Base-by-base conservation (phyloP, 2,888 invertebrate species). In the Chymomyza fuscimana region DNA sequence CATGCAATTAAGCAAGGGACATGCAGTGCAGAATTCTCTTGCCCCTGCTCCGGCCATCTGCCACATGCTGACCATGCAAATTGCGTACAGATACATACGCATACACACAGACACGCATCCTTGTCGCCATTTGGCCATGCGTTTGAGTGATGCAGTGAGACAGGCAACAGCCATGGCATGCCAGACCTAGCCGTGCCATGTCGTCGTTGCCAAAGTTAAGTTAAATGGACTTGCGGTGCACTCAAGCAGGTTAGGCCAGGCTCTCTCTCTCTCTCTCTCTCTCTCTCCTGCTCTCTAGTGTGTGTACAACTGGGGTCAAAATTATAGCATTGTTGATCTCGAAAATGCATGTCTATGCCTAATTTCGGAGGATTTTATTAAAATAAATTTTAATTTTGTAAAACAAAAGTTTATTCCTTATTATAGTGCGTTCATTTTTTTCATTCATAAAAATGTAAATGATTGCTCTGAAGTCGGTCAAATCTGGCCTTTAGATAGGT, bases 171-270 rank as follows among this genome's bases (percentile, higher is more conserved):
- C 25, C 40, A 64, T 59, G 50, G 64, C 36, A 64, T 32, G 52
- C 16, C 50, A 54, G 63, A 12, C 65, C 60, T 65, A 70, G 71
- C 67, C 61, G 70, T 63, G 70, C 76, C 51, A 25, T 25, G 29
- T 36, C 32, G 60, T 36, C n/a, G 32, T 60, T 80, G 66, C 73
- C 87, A 76, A 83, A 83, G 83, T 79, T 86, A 83, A 83, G 85
- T 83, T 83, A 83, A 83, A 83, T 83, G 88, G 83, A 88, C 83
- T 88, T 88, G 87, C 72, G 83, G 83, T 88, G 85, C 86, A 84
- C 85, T 83, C 88, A 87, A 85, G 81, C 86, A 86, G 78, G 58
- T 67, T 54, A 54, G 19, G 54, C 79, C 66, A 64, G 65, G 58
- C 65, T 62, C 69, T 51, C 64, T 59, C 19, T 32, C 32, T 4